Base-by-base conservation (phyloP, 2,888 invertebrate genomes). In the Drosophila setosimentum region DNA sequence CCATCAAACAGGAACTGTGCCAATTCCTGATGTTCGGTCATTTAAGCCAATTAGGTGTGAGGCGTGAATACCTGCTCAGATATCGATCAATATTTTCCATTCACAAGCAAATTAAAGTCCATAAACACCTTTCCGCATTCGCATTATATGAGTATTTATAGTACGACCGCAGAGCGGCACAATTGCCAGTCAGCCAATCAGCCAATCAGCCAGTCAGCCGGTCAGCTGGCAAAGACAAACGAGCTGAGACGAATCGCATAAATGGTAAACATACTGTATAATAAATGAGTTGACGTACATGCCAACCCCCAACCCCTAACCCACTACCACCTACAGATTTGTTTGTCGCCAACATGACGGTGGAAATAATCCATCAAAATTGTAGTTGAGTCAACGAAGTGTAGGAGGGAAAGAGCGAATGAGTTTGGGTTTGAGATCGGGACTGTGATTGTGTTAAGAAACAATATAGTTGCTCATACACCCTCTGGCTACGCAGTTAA, bases 91-190 rank as follows among this genome's bases (percentile, higher is more conserved):
- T 49, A 68, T 68, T 68, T 68, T 13, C 35, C 55, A 70, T 55
- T 68, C 69, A 63, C 65, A 61, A 30, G 45, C 54, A 60, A 70
- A 65, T 65, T 57, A 42, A 55, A 74, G 74, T 78, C 73, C 69
- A 82, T 87, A 89, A 89, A 83, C 86, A 89, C 88, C 83, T 89
- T 86, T 89, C 88, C 86, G 88, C 82, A 75, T 90, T 90, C 79
- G 60, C 77, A 55, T 40, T 71, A 72, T 74, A 78, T 78, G 66
- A 69, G 61, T 69, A 71, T 77, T 62, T 51, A 85, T 58, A 54
- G 33, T 24, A 18, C 21, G 60, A 40, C 61, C 42, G 30, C 50
- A 32, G 64, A 60, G 37, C 61, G 49, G 18, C 82, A 70, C 69
- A 69, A 81, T 82, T 69, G 68, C 63, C 73, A 69, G 61, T 63